Evolutionary conservation across 2,113 vertebrate species (phyloP), one percentile per base, ranked within the genome.

Genomic region (Onychostoma macrolepis): DNA sequence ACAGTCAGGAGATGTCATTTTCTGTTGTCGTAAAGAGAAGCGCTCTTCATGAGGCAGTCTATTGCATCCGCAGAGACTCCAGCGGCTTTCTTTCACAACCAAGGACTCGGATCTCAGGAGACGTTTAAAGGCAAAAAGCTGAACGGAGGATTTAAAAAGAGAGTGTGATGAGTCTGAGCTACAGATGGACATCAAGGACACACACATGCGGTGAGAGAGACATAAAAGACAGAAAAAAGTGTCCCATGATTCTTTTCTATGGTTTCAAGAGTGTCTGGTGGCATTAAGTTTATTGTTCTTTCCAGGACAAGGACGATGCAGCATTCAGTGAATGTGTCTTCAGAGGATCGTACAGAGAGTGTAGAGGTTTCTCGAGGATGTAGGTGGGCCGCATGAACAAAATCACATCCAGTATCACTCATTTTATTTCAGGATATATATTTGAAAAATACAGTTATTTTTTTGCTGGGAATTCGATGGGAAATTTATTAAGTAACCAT

Each of bases 111-210:
- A 26, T 67, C 80, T 82, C 80, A 10, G 45, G 80, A 82, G 80
- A 82, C 38, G 5, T 21, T 82, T 82, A 82, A 82, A 67, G 61
- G 53, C 36, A 80, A 10, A 80, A 61, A n/a, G 56, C 21, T 61
- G 78, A 41, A 80, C 9, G 12, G 58, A 67, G 58, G 11, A 21
- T 67, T 67, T 41, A 45, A 48, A 81, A 65, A 67, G 80, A 30
- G 80, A 8, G 10, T 80, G 78, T 41, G 78, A 80, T 80, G 56
- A 82, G 80, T 45, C 15, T 65, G 80, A 67, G 80, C 80, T 67
- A 65, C 80, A 67, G 58, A 65, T 82, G 58, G 80, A 82, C 80
- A 30, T 30, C 58, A 82, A 81, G 80, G 80, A 82, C 58, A 81
- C 24, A 28, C 33, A 28, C 21, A 45, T 0, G 8, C 2, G 10